Conservation (phyloP, 1,140 invertebrate species). For the Drosophila erecta region DNA sequence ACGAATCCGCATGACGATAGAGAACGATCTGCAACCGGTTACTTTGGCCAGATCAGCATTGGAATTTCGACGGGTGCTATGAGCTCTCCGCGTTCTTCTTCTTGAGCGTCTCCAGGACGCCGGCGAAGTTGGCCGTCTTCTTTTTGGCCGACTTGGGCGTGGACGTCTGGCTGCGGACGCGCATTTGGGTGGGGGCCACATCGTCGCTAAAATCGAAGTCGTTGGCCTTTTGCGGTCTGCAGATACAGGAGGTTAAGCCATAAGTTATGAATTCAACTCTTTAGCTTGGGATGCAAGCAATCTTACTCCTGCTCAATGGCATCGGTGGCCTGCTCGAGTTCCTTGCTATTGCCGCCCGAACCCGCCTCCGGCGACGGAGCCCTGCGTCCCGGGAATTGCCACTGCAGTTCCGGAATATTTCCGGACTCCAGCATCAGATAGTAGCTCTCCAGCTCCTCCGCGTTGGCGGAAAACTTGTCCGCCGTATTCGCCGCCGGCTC, state of each 20-base stretch:
- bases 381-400: constrained; percentile 87
- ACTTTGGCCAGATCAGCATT: background rate
- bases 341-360: constrained; percentile 49
- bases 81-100: constrained; percentile 78
- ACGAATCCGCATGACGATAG: background rate
- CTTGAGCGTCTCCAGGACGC: constrained; percentile 86
- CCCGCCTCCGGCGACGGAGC: constrained; percentile 85
- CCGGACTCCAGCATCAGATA: constrained; percentile 83
- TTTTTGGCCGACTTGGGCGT: constrained; percentile 87
- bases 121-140: constrained; percentile 87
- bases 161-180: constrained; percentile 85
- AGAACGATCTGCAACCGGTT: background rate
- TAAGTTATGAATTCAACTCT: background rate
- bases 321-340: constrained; percentile 54
- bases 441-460: constrained; percentile 85
- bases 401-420: constrained; percentile 85
- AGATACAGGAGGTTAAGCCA: background rate
- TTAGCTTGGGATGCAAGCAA: background rate
- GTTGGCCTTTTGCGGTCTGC: constrained; percentile 85
- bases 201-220: constrained; percentile 88
- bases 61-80: constrained; percentile 49
- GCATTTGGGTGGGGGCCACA: constrained; percentile 86
- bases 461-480: constrained; percentile 80
- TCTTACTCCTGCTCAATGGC: constrained; percentile 66
- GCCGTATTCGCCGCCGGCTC: constrained; percentile 50